Percentiles rank a stretch among this genome's conserved stretches.
phyloP scores from a whole-genome alignment of 2,797 vertebrate genomes.

The Chanos chanos region DNA sequence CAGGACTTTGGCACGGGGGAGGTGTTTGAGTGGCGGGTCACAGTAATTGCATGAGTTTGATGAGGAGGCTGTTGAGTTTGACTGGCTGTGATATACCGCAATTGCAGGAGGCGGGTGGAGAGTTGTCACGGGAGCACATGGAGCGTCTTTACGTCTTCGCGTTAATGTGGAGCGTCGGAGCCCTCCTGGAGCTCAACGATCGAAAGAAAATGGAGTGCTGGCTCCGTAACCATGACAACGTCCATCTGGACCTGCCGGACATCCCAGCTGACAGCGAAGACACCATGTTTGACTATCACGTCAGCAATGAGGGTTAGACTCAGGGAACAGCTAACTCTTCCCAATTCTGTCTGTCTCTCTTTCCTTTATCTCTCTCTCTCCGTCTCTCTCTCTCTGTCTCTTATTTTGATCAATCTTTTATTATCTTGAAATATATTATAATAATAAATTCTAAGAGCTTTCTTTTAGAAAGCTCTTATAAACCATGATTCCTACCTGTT shows the following conservation, averaged over 20 bases:
- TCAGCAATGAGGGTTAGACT: conserved; percentile 77
- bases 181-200: conserved; percentile 82
- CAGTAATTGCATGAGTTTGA: too few relatives aligned
- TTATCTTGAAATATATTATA: too few relatives aligned
- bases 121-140: conserved; percentile 75
- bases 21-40: too few relatives aligned
- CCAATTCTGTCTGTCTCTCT: neutral
- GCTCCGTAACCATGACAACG: conserved; percentile 71
- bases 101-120: conserved; percentile 81
- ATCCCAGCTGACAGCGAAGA: conserved; percentile 69
- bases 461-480: too few relatives aligned
- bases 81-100: neutral
- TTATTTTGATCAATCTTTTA: neutral
- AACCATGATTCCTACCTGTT: too few relatives aligned
- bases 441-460: too few relatives aligned
- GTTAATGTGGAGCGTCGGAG: conserved; percentile 93
- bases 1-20: too few relatives aligned
- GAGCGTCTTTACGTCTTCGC: conserved; percentile 87
- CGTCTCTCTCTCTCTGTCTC: neutral
- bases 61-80: conserved; percentile 27
- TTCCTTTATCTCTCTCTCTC: neutral
- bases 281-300: conserved; percentile 88
- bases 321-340: conserved; percentile 4
- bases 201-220: conserved; percentile 83
- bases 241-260: conserved; percentile 77